Base-by-base conservation (phyloP, 2,797 vertebrate genomes). In the Falco cherrug region DNA sequence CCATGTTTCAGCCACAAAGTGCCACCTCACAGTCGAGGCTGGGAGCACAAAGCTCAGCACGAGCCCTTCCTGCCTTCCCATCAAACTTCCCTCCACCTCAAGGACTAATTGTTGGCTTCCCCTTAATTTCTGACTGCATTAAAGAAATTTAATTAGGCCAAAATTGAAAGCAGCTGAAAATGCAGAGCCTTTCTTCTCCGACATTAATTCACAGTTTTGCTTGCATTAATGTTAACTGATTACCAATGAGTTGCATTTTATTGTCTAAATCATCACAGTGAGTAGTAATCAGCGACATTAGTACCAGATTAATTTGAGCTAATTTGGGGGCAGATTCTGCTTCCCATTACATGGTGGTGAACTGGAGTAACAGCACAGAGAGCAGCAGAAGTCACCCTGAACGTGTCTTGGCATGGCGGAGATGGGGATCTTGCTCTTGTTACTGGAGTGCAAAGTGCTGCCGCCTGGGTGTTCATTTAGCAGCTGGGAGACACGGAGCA, bases 81-180 rank as follows among this genome's bases (percentile, higher is more conserved):
- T 5, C 48, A 37, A 84, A n/a, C 21, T 10, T 64, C 59, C 29
- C 12, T 14, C 13, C 31, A 31, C 3, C n/a, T 35, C 20, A 63
- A 90, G 22, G 3, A 4, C 71, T 63, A 50, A 50, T 65, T 56
- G 76, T 65, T 67, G 57, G 50, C 51, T 89, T 65, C 48, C 54
- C 87, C 70, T 91, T 90, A 71, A 92, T 84, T 96, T 69, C 67
- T 64, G 54, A n/a, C 50, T 85, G 65, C 41, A 54, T 86, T 81
- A 59, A 50, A 68, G 47, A n/a, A 25, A 63, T 68, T n/a, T 64
- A 87, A 95, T 95, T 21, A 50, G 33, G 45, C 14, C 45, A 50
- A 78, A 83, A 54, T 6, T 80, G 57, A 78, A 93, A 84, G 57
- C 63, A 89, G 80, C 60, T 85, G 68, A 61, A 78, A 78, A 89